Conservation (phyloP, 2,888 invertebrate genomes). For the Amphipoea lucens region DNA sequence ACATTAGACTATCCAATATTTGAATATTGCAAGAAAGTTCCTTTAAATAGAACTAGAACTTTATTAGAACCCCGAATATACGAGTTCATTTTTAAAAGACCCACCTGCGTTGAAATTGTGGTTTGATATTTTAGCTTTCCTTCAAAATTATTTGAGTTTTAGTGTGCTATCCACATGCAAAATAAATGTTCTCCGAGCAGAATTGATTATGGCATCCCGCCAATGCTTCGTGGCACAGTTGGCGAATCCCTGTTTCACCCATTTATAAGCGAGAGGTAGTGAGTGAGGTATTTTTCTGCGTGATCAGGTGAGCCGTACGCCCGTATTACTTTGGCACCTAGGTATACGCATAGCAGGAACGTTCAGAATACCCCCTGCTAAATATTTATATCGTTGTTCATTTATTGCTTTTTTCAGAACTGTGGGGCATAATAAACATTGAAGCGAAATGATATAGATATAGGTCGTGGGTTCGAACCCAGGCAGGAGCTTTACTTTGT, state of each 20-base stretch:
- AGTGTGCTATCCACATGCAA: constrained; percentile 56
- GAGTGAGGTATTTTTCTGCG: constrained; percentile 55
- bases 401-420: constrained; percentile 48
- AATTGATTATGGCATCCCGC: constrained; percentile 72
- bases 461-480: no score
- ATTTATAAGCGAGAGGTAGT: constrained; percentile 53
- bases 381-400: constrained; percentile 51
- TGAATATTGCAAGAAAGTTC: constrained; percentile 4
- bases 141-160: constrained; percentile 53
- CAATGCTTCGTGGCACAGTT: constrained; percentile 66
- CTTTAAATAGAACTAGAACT: not conserved
- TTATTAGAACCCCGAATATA: constrained; percentile 7
- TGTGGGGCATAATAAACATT: constrained; percentile 22
- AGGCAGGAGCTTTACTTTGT: no score
- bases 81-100: constrained; percentile 2
- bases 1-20: constrained; percentile 1
- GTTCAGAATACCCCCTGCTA: constrained; percentile 32
- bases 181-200: constrained; percentile 60
- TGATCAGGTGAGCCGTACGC: constrained; percentile 52
- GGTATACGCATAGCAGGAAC: constrained; percentile 36
- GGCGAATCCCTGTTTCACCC: constrained; percentile 65
- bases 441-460: constrained; percentile 26
- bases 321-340: constrained; percentile 43
- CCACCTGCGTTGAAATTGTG: constrained; percentile 31
- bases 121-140: constrained; percentile 49